These are phyloP conservation scores for Euthynnus affinis DNA, from an alignment of 2,797 vertebrate species.

Conservation along the genomic window DNA sequence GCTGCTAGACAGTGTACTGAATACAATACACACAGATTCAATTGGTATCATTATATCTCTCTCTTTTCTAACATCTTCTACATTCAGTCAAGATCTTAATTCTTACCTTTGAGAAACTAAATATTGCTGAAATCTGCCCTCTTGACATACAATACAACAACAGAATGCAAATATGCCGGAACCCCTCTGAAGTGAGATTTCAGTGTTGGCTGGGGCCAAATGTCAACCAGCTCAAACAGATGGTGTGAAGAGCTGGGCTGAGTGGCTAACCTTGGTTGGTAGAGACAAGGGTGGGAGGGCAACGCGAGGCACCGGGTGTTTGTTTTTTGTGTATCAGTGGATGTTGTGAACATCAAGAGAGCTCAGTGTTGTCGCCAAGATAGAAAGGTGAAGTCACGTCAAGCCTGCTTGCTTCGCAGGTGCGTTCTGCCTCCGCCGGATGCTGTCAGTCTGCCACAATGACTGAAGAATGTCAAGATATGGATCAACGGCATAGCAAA, in stretches of 20 bases:
- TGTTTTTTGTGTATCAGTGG: constrained; percentile 44
- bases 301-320: constrained; percentile 23
- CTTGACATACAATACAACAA: constrained; percentile 45
- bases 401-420: constrained; percentile 57
- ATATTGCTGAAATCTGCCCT: constrained; percentile 26
- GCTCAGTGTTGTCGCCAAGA: constrained; percentile 34
- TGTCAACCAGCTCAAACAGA: constrained; percentile 83
- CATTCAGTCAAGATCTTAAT: constrained; percentile 8
- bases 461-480: constrained; percentile 36
- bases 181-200: constrained; percentile 63
- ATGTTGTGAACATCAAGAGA: constrained; percentile 60
- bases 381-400: constrained; percentile 51
- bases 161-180: constrained; percentile 55
- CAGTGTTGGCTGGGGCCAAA: constrained; percentile 72
- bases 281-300: constrained; percentile 43
- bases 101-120: constrained; percentile 18
- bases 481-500: constrained; percentile 8
- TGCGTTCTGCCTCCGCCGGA: constrained; percentile 53
- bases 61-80: not conserved
- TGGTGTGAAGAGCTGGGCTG: constrained; percentile 74
- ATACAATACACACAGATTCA: not conserved
- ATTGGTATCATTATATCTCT: not conserved
- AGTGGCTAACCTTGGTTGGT: constrained; percentile 62
- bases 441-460: constrained; percentile 48
- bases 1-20: not conserved